Evolutionary conservation across 1,140 invertebrate genomes (phyloP).

Genomic region (Tetramorium alpestre): DNA sequence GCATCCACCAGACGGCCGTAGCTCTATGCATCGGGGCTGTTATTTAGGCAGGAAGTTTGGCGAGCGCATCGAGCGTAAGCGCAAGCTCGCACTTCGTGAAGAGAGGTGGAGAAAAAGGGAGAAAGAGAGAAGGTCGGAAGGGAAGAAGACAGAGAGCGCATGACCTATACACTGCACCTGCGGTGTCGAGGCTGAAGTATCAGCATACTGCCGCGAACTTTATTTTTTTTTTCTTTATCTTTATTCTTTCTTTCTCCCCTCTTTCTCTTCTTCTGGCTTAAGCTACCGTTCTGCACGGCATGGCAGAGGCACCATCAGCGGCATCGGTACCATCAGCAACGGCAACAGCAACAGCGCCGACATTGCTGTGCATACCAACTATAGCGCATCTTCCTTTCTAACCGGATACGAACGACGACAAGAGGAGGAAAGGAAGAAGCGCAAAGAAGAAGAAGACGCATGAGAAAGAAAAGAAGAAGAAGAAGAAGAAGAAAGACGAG

Average conservation of each 20-base stretch:
- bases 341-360: slow-evolving; percentile 14
- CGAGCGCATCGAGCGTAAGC: slow-evolving; percentile 42
- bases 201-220: slow-evolving; percentile 77
- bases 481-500: neutral
- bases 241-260: neutral
- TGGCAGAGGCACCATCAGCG: slow-evolving; percentile 16
- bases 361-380: neutral
- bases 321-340: slow-evolving; percentile 46
- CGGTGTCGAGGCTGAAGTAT: slow-evolving; percentile 71
- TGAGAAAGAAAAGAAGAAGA: neutral
- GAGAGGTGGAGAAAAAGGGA: neutral
- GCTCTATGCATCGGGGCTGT: slow-evolving; percentile 74
- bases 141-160: slow-evolving; percentile 14
- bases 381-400: slow-evolving; percentile 29
- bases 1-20: slow-evolving; percentile 65
- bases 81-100: slow-evolving; percentile 46
- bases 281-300: neutral
- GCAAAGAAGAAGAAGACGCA: neutral
- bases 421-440: neutral
- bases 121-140: neutral
- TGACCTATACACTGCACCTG: slow-evolving; percentile 69
- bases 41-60: slow-evolving; percentile 79
- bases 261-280: neutral
- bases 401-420: slow-evolving; percentile 18
- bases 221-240: slow-evolving; percentile 59